These are phyloP conservation scores for Microcebus lehilahytsara DNA, from an alignment of 2,113 vertebrate species.

Conservation along the genomic window DNA sequence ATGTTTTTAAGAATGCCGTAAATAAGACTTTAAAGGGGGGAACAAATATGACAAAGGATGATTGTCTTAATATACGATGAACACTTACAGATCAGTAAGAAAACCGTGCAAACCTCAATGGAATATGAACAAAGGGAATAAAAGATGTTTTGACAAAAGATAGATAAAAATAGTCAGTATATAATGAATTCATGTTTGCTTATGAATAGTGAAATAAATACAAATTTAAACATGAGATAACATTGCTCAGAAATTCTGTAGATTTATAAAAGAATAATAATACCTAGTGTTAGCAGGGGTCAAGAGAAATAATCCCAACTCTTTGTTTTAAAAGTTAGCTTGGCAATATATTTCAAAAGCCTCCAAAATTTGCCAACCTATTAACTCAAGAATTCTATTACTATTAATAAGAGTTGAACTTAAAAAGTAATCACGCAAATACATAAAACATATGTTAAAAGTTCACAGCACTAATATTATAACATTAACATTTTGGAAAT, in stretches of 20 bases:
- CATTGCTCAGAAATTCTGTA: background rate
- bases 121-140: background rate
- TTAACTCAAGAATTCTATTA: background rate
- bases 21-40: background rate
- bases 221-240: background rate
- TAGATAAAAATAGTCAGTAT: background rate
- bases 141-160: background rate
- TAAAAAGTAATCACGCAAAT: conserved; percentile 1
- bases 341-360: background rate
- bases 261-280: background rate
- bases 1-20: background rate
- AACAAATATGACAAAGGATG: background rate
- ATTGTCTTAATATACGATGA: background rate
- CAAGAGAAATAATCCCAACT: background rate
- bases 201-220: background rate
- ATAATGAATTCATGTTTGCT: background rate
- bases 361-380: background rate
- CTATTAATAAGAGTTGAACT: background rate
- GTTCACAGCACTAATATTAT: background rate
- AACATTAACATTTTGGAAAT: background rate
- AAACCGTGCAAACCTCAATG: background rate
- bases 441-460: background rate
- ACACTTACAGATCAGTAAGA: background rate
- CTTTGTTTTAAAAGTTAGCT: background rate
- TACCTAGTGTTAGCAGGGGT: background rate